These are phyloP conservation scores for Eupithecia tripunctaria DNA, from an alignment of 2,888 invertebrate species.

Conservation along the genomic window DNA sequence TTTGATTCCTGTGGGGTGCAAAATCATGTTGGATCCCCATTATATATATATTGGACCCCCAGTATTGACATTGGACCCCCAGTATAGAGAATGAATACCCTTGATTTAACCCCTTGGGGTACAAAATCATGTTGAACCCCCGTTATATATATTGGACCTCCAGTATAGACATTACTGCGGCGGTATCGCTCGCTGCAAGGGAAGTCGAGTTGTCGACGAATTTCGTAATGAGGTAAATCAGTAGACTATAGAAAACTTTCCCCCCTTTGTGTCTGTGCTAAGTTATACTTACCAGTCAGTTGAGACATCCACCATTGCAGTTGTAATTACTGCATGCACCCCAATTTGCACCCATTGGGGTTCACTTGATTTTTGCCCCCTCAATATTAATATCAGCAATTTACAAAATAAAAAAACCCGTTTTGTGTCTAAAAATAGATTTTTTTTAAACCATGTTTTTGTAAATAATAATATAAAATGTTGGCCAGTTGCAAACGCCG, in stretches of 20 bases:
- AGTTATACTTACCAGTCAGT: not conserved
- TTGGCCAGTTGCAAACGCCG: not conserved
- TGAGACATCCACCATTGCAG: not conserved
- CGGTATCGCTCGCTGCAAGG: no score
- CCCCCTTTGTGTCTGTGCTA: not conserved
- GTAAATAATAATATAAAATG: not conserved
- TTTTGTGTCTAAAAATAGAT: not conserved
- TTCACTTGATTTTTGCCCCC: not conserved
- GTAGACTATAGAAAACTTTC: not conserved
- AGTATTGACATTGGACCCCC: no score
- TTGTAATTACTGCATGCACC: not conserved
- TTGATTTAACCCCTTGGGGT: not conserved
- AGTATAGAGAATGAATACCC: no score
- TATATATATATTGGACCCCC: no score
- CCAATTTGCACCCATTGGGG: not conserved
- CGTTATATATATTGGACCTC: slow-evolving; percentile 43
- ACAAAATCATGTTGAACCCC: not conserved
- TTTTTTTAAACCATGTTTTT: not conserved
- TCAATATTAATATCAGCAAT: not conserved
- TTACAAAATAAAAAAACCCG: not conserved
- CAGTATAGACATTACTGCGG: slow-evolving; percentile 49
- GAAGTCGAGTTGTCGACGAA: no score
- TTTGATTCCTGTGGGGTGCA: not conserved
- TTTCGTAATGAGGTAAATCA: no score
- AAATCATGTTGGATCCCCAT: not conserved